Evolutionary conservation across 2,797 vertebrate species (phyloP).

Genomic region (Microchirus variegatus): DNA sequence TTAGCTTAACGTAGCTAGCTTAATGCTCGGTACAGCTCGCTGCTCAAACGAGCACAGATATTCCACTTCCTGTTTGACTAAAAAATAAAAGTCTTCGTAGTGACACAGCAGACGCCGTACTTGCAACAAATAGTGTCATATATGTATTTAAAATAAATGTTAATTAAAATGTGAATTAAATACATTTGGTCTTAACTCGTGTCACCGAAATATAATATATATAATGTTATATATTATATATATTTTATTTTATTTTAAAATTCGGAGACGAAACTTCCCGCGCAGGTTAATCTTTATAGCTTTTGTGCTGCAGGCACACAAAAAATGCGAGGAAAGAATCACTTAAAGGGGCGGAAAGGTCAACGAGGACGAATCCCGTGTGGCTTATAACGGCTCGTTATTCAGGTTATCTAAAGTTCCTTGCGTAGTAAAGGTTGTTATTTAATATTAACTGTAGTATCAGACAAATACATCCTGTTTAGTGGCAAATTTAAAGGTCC

Average conservation of each 20-base stretch:
- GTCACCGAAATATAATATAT: too few species aligned
- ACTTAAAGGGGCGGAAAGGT: background rate
- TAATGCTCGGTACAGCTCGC: background rate
- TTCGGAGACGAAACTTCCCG: background rate
- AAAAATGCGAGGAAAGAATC: background rate
- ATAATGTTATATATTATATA: too few species aligned
- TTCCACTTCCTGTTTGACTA: constrained; percentile 8
- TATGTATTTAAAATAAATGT: too few species aligned
- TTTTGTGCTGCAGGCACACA: background rate
- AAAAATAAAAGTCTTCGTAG: constrained; percentile 21
- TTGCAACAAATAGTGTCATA: too few species aligned
- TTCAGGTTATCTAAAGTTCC: too few species aligned
- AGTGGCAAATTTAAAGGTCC: too few species aligned
- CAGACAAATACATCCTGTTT: too few species aligned
- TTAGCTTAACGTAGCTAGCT: constrained; percentile 15
- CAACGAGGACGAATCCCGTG: background rate
- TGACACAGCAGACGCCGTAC: too few species aligned
- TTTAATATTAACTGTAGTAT: too few species aligned
- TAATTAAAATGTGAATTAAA: too few species aligned
- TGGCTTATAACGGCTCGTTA: background rate
- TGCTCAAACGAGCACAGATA: background rate
- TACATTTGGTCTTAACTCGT: background rate
- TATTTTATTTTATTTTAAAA: constrained; percentile 32
- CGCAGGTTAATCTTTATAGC: background rate
- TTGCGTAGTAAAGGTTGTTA: too few species aligned